These are phyloP conservation scores for Argya squamiceps DNA, from an alignment of 2,797 vertebrate genomes.

Conservation along the genomic window DNA sequence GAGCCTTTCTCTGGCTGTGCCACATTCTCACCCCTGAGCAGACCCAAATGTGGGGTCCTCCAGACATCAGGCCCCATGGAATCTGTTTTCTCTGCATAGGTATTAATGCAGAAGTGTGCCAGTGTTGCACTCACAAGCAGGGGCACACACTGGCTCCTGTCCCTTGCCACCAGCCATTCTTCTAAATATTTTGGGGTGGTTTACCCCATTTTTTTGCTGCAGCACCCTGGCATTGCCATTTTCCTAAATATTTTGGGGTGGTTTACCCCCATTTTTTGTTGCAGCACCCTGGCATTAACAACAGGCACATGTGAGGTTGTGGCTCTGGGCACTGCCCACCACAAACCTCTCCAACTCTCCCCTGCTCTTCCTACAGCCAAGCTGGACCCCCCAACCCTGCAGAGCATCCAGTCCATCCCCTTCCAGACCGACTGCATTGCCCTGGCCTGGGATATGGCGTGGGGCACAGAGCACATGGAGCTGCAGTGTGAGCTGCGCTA, in stretches of 20 bases:
- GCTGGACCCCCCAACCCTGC: conserved; percentile 80
- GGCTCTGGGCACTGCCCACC: rapidly evolving
- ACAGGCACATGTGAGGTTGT: rapidly evolving
- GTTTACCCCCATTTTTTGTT: not conserved
- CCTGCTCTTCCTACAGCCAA: conserved; percentile 76
- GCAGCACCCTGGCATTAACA: not conserved
- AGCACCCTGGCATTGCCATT: not conserved
- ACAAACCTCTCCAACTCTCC: not conserved
- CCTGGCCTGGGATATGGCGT: conserved; percentile 74
- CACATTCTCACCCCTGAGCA: rapidly evolving
- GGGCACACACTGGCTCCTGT: rapidly evolving
- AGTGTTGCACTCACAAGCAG: rapidly evolving
- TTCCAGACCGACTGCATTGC: conserved; percentile 75
- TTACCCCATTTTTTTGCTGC: not conserved
- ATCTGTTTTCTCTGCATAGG: rapidly evolving
- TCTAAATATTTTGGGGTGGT: not conserved
- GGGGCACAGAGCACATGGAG: conserved; percentile 65
- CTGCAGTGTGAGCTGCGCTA: conserved; percentile 79
- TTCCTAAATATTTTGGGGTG: not conserved
- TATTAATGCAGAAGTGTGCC: not conserved
- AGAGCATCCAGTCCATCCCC: conserved; percentile 31
- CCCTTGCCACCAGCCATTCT: not conserved
- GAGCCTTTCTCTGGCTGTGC: not conserved
- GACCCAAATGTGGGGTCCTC: not conserved
- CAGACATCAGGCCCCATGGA: not conserved